Percentiles rank a stretch among this genome's conserved stretches.
These are phyloP conservation scores for Stenodera caucasica DNA, from an alignment of 2,888 invertebrate genomes.

Conservation along the genomic window DNA sequence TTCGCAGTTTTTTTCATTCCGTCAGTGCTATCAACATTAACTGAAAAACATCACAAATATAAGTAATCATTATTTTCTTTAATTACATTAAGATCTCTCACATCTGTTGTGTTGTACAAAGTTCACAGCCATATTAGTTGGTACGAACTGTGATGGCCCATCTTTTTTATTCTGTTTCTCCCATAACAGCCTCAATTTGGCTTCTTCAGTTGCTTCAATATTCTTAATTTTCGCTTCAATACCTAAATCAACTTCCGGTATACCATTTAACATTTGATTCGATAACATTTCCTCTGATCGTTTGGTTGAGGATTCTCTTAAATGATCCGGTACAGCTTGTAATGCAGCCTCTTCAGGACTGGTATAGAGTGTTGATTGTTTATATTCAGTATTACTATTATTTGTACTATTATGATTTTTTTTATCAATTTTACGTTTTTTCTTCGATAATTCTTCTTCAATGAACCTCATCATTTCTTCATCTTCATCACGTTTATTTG, in stretches of 20 bases:
- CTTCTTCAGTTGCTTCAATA: slow-evolving; percentile 98
- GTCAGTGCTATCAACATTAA: slow-evolving; percentile 80
- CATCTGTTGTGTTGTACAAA: slow-evolving; percentile 97
- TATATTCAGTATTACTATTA: slow-evolving; percentile 44
- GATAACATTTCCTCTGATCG: slow-evolving; percentile 98
- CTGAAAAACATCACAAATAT: slow-evolving; percentile 54
- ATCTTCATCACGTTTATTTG: slow-evolving; percentile 97
- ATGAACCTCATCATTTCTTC: slow-evolving; percentile 97
- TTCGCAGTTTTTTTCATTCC: slow-evolving; percentile 63
- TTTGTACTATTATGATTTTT: slow-evolving; percentile 47
- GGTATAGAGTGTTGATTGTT: slow-evolving; percentile 39
- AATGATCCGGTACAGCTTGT: slow-evolving; percentile 79
- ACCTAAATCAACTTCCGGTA: slow-evolving; percentile 99
- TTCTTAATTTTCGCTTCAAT: slow-evolving; percentile 98
- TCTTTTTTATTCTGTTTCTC: slow-evolving; percentile 91
- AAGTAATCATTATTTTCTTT: slow-evolving; percentile 12
- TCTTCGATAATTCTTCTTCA: slow-evolving; percentile 83
- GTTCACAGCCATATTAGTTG: slow-evolving; percentile 97
- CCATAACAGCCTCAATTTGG: slow-evolving; percentile 88
- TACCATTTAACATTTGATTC: slow-evolving; percentile 99
- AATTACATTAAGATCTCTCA: too few species aligned
- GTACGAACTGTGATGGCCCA: slow-evolving; percentile 92
- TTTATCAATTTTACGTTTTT: slow-evolving; percentile 61
- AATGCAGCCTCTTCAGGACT: slow-evolving; percentile 91
- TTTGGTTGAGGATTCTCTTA: slow-evolving; percentile 82